Percentiles rank a stretch among this genome's conserved stretches.
Evolutionary conservation across 2,888 invertebrate genomes (phyloP).

Genomic region (Cheilosia scutellata): DNA sequence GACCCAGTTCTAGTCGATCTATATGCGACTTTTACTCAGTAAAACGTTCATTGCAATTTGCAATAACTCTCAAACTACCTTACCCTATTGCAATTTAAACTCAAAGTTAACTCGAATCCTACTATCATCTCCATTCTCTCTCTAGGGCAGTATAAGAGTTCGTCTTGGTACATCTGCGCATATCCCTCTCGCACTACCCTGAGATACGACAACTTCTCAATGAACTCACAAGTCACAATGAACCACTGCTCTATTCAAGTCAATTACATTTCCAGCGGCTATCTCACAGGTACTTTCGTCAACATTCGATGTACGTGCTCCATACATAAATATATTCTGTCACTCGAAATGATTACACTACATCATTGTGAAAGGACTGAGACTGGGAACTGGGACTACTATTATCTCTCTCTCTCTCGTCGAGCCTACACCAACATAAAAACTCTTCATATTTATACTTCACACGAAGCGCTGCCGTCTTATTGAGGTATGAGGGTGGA

Average conservation of each 20-base stretch:
- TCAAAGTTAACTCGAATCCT: constrained; percentile 1
- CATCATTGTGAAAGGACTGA: constrained; percentile 7
- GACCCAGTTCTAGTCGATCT: too few species aligned
- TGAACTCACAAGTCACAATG: constrained; percentile 50
- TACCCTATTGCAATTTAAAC: constrained; percentile 12
- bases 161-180: background rate
- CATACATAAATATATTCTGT: constrained; percentile 58
- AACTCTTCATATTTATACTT: constrained; percentile 27
- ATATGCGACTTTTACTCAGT: too few species aligned
- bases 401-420: constrained; percentile 17
- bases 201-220: constrained; percentile 1
- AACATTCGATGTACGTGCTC: constrained; percentile 17
- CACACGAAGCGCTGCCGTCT: constrained; percentile 10
- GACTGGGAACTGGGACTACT: background rate
- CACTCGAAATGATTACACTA: constrained; percentile 40
- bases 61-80: constrained; percentile 24
- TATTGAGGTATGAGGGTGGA: constrained; percentile 8
- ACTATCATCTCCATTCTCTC: background rate
- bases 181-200: background rate
- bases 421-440: constrained; percentile 54
- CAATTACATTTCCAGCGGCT: background rate
- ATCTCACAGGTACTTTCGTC: background rate
- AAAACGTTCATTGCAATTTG: background rate
- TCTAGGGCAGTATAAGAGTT: constrained; percentile 35
- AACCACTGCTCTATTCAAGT: constrained; percentile 40